phyloP scores from a whole-genome alignment of 1,140 invertebrate species.

The Doryteuthis pealeii region DNA sequence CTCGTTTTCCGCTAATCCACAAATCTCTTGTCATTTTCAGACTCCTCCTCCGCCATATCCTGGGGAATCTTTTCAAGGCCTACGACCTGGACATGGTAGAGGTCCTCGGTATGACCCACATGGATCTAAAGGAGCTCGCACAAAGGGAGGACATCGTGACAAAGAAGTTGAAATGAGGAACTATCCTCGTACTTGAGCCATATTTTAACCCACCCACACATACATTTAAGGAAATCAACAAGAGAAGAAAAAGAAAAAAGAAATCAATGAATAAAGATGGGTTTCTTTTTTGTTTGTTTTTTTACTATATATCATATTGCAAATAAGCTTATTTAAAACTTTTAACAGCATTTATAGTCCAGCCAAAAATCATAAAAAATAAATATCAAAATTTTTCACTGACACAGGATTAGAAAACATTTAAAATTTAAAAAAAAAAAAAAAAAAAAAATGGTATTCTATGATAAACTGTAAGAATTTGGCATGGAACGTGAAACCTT shows the following conservation, averaged over 20 bases:
- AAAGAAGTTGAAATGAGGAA: background rate
- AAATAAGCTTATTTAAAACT: too few relatives aligned
- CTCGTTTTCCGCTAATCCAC: too few relatives aligned
- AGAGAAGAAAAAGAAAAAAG: background rate
- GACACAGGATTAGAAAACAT: too few relatives aligned
- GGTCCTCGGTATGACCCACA: constrained; percentile 7
- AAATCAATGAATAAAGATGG: background rate
- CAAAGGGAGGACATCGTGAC: background rate
- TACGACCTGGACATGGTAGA: constrained; percentile 35
- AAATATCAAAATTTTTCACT: too few relatives aligned
- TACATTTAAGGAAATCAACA: background rate
- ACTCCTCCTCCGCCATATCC: constrained; percentile 39
- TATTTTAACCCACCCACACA: constrained; percentile 9
- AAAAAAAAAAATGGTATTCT: too few relatives aligned
- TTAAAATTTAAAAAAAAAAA: too few relatives aligned
- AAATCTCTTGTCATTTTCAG: constrained; percentile 26
- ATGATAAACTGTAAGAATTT: too few relatives aligned
- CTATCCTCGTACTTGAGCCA: background rate
- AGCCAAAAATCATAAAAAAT: too few relatives aligned
- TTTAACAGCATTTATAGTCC: too few relatives aligned
- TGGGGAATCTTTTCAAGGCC: constrained; percentile 26
- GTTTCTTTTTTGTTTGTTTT: background rate
- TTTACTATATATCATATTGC: too few relatives aligned
- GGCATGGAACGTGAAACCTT: too few relatives aligned
- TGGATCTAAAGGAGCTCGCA: constrained; percentile 14